Percentiles rank a stretch among this genome's conserved stretches.
These are phyloP conservation scores for Astur gentilis DNA, from an alignment of 2,113 vertebrate genomes.

Conservation along the genomic window DNA sequence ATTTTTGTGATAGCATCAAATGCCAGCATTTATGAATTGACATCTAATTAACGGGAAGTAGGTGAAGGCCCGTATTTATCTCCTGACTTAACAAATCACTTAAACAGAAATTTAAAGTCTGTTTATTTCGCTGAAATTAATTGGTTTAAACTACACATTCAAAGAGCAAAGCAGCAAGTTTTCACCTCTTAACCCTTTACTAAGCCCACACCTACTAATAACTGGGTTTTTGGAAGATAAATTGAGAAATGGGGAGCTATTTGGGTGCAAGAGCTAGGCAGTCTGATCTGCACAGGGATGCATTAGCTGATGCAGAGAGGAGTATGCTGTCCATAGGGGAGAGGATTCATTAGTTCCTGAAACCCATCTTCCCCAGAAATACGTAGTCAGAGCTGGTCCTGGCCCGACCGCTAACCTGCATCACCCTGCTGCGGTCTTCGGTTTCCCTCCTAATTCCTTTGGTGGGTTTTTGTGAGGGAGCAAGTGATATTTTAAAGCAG, in stretches of 20 bases:
- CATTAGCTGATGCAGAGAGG: not conserved
- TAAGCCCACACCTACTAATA: not conserved
- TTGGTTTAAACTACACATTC: not conserved
- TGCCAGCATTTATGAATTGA: not conserved
- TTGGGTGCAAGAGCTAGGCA: not conserved
- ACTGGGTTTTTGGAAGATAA: not conserved
- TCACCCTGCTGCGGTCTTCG: not conserved
- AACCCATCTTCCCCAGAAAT: not conserved
- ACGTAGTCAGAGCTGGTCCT: not conserved
- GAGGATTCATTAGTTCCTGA: not conserved
- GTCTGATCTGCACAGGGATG: not conserved
- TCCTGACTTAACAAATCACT: not conserved
- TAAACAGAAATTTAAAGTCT: not conserved
- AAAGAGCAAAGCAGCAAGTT: not conserved
- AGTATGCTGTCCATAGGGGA: not conserved
- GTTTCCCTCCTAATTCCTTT: not conserved
- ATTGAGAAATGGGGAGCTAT: not conserved
- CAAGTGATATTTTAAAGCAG: not conserved
- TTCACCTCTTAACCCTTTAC: not conserved
- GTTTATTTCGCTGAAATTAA: not conserved
- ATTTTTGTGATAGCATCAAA: not conserved
- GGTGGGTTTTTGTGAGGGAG: not conserved
- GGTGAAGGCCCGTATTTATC: not conserved
- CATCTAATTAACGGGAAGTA: not conserved
- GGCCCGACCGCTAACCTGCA: accelerated